These are phyloP conservation scores for Phenganax marumi DNA, from an alignment of 92 coral and sea anemone genomes.

Conservation along the genomic window DNA sequence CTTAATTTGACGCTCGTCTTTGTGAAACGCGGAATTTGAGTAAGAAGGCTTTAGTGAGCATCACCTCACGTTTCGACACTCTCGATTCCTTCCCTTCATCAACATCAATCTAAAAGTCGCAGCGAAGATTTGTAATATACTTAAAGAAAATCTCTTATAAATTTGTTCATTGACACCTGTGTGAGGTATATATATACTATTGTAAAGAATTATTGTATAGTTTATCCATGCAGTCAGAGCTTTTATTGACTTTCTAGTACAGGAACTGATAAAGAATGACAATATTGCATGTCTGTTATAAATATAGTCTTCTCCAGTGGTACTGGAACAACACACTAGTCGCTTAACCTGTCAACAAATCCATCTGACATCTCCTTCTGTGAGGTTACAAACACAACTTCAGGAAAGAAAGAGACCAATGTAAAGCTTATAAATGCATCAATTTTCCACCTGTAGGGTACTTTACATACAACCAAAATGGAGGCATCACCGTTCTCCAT, in stretches of 20 bases:
- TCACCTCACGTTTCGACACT: conserved; percentile 1
- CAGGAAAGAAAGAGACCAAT: background rate
- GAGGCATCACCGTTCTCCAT: conserved; percentile 89
- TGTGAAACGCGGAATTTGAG: conserved; percentile 1
- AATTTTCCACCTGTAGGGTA: no score
- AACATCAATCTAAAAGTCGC: conserved; percentile 3
- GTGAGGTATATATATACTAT: background rate
- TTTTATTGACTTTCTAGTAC: conserved; percentile 11
- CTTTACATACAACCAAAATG: conserved; percentile 42
- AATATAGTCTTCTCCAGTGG: conserved; percentile 33
- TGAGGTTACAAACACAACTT: conserved; percentile 40
- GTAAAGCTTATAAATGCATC: background rate
- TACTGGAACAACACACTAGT: conserved; percentile 43
- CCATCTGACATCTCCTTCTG: conserved; percentile 35
- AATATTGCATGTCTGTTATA: background rate
- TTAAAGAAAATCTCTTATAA: background rate
- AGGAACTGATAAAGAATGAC: background rate
- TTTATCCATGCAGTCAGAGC: no score
- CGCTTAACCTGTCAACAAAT: conserved; percentile 48
- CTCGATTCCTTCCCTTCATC: conserved; percentile 17
- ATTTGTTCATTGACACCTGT: background rate
- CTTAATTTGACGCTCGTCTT: background rate
- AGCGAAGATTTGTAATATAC: background rate
- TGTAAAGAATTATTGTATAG: no score
- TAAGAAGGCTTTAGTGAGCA: background rate